phyloP scores from a whole-genome alignment of 1,140 invertebrate species.

The Oedothorax gibbosus region DNA sequence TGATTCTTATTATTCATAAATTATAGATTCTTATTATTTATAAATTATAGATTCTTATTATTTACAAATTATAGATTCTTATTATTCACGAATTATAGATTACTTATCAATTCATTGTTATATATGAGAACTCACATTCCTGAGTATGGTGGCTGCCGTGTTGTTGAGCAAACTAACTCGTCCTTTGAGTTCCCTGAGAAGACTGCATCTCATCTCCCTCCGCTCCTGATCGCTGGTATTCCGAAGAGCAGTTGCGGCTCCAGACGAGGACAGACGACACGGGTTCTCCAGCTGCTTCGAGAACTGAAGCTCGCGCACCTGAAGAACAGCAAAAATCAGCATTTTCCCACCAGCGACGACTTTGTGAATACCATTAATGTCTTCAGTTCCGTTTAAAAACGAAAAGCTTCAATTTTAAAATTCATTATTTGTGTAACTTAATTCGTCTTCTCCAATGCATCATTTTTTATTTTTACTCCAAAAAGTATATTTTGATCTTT shows the following conservation, averaged over 20 bases:
- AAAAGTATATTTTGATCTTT: too few relatives aligned
- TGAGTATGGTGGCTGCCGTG: conserved; percentile 22
- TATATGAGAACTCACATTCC: conserved; percentile 18
- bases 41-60: too few relatives aligned
- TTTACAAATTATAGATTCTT: too few relatives aligned
- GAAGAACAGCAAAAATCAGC: background rate
- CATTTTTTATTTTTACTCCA: too few relatives aligned
- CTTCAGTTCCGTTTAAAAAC: too few relatives aligned
- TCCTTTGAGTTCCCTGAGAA: conserved; percentile 26
- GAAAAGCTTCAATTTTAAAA: too few relatives aligned
- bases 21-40: too few relatives aligned
- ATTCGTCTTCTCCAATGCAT: too few relatives aligned
- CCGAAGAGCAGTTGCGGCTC: background rate
- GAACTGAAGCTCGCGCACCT: conserved; percentile 13
- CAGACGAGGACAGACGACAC: background rate
- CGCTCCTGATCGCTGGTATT: conserved; percentile 5
- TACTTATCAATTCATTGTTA: background rate
- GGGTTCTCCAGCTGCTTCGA: conserved; percentile 45
- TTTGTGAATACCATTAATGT: too few relatives aligned
- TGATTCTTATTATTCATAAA: too few relatives aligned
- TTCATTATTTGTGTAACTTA: too few relatives aligned
- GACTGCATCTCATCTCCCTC: background rate
- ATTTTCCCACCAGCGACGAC: too few relatives aligned
- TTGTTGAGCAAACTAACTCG: conserved; percentile 43
- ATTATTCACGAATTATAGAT: background rate